A percentile compares a stretch with the other conserved stretches of the same genome.
Conservation (phyloP, 1,140 invertebrate genomes). For the Pomacea maculata region DNA sequence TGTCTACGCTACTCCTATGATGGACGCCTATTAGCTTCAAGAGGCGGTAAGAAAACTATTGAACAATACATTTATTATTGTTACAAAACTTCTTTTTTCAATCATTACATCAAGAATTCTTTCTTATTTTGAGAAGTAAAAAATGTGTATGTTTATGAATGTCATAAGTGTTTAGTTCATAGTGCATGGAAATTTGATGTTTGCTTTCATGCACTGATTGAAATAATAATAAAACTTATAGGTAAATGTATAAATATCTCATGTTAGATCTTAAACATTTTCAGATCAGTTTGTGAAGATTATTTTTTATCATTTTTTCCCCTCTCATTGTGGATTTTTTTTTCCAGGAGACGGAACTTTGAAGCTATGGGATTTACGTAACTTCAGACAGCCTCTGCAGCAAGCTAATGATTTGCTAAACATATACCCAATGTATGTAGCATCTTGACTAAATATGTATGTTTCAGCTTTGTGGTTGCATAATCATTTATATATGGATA, state of each 20-base stretch:
- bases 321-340: slow-evolving; percentile 8
- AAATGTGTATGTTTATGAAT: too few species aligned
- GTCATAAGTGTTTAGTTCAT: too few species aligned
- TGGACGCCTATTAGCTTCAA: slow-evolving; percentile 80
- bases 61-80: neutral
- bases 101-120: too few species aligned
- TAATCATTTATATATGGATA: too few species aligned
- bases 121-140: too few species aligned
- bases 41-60: slow-evolving; percentile 72
- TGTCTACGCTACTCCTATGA: slow-evolving; percentile 90
- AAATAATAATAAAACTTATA: neutral
- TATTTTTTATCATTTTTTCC: neutral
- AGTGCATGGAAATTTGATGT: too few species aligned
- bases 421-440: slow-evolving; percentile 76
- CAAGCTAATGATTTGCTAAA: slow-evolving; percentile 79
- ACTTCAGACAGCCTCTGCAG: slow-evolving; percentile 82
- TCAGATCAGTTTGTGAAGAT: neutral
- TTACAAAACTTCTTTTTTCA: neutral
- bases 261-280: neutral
- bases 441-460: too few species aligned
- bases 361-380: slow-evolving; percentile 93
- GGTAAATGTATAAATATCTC: neutral
- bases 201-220: too few species aligned
- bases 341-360: slow-evolving; percentile 83
- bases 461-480: too few species aligned